These are phyloP conservation scores for Lepus townsendii DNA, from an alignment of 2,797 vertebrate genomes.

Conservation along the genomic window DNA sequence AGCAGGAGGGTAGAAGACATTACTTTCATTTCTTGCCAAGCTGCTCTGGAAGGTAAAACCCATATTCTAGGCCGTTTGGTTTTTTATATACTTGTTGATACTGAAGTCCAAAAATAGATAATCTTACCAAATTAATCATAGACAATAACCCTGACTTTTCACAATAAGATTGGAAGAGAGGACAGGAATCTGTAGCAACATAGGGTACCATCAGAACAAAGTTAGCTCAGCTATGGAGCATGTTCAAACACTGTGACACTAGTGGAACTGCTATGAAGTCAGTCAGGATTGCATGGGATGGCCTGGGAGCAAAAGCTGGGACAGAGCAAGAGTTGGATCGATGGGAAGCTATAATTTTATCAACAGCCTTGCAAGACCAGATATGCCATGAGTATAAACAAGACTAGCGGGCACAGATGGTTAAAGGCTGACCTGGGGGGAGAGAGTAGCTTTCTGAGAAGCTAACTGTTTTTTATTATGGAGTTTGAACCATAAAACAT, in stretches of 20 bases:
- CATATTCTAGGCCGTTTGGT: neutral
- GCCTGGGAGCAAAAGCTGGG: neutral
- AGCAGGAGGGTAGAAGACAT: neutral
- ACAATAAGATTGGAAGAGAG: neutral
- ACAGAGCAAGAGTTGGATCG: neutral
- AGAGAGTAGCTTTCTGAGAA: neutral
- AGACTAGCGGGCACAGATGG: neutral
- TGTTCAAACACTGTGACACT: neutral
- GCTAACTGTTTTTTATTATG: neutral
- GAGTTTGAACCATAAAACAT: neutral
- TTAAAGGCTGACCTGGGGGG: neutral
- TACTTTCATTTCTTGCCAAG: neutral
- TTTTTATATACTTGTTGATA: neutral
- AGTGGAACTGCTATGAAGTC: neutral
- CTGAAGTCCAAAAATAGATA: neutral
- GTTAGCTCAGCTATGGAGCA: fast-evolving
- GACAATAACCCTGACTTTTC: neutral
- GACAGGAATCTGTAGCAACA: neutral
- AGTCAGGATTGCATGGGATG: fast-evolving
- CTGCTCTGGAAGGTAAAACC: neutral
- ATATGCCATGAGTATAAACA: neutral
- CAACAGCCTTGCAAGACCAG: neutral
- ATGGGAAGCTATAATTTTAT: neutral
- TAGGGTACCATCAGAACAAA: no score
- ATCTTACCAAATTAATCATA: neutral